Evolutionary conservation across 2,797 vertebrate species (phyloP).

Genomic region (Ataeniobius toweri): DNA sequence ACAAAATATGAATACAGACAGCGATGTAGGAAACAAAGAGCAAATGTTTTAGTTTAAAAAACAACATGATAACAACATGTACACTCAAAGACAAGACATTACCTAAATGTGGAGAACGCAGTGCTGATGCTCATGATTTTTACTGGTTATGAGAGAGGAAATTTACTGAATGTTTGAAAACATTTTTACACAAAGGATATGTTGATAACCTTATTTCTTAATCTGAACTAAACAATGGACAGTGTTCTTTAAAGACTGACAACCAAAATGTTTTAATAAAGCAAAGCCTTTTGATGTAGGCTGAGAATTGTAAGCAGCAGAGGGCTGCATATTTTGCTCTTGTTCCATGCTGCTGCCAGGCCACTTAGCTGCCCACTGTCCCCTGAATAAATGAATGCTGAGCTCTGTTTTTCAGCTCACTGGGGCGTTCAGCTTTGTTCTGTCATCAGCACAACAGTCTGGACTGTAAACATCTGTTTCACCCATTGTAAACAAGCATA

Average conservation of each 20-base stretch:
- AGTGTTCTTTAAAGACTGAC: constrained; percentile 25
- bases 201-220: not conserved
- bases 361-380: constrained; percentile 47
- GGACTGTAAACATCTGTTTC: constrained; percentile 57
- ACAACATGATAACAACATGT: no score
- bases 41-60: no score
- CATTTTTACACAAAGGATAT: not conserved
- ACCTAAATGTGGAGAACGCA: not conserved
- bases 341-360: constrained; percentile 40
- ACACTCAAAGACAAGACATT: no score
- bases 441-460: constrained; percentile 62
- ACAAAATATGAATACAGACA: not conserved
- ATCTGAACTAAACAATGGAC: constrained; percentile 47
- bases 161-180: constrained; percentile 9
- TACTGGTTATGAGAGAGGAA: no score
- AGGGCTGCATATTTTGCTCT: constrained; percentile 7
- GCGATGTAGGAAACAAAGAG: not conserved
- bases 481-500: constrained; percentile 38
- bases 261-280: not conserved
- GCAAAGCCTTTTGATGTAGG: not conserved
- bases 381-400: constrained; percentile 58
- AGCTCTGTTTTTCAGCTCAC: constrained; percentile 63
- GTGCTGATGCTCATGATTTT: no score
- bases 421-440: constrained; percentile 47
- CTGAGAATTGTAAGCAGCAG: not conserved